Conservation (phyloP, 2,888 invertebrate genomes). For the Pardosa pseudoannulata region DNA sequence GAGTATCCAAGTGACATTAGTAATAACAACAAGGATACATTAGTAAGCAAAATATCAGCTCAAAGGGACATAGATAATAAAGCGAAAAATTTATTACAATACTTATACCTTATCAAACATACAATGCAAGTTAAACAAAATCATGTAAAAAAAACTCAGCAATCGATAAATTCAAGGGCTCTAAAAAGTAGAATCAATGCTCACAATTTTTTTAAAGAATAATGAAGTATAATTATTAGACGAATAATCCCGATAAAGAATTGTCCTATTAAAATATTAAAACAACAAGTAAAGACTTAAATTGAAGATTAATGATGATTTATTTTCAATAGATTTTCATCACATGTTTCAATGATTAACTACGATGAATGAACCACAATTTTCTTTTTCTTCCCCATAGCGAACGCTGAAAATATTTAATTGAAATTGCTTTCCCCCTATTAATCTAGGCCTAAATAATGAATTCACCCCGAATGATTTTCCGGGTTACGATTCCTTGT, state of each 20-base stretch:
- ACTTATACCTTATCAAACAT: no score
- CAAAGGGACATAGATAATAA: no score
- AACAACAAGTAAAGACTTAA: background rate
- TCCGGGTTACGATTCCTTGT: background rate
- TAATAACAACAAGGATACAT: no score
- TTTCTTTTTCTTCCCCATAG: background rate
- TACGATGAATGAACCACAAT: background rate
- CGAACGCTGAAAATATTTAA: background rate
- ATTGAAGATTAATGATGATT: background rate
- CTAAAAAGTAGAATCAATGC: background rate
- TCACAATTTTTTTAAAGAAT: background rate
- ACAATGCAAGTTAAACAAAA: no score
- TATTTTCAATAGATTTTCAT: constrained; percentile 9
- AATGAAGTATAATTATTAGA: background rate
- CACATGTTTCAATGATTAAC: constrained; percentile 1
- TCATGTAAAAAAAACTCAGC: no score
- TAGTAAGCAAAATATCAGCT: no score
- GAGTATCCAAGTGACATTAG: no score
- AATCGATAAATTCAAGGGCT: background rate
- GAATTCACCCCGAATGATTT: background rate
- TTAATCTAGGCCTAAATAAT: background rate
- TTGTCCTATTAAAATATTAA: background rate
- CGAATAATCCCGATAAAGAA: background rate
- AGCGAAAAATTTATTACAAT: no score
- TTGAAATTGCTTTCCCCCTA: background rate